A percentile compares a stretch with the other conserved stretches of the same genome.
phyloP scores from a whole-genome alignment of 1,140 invertebrate species.

The Drosophila insularis region DNA sequence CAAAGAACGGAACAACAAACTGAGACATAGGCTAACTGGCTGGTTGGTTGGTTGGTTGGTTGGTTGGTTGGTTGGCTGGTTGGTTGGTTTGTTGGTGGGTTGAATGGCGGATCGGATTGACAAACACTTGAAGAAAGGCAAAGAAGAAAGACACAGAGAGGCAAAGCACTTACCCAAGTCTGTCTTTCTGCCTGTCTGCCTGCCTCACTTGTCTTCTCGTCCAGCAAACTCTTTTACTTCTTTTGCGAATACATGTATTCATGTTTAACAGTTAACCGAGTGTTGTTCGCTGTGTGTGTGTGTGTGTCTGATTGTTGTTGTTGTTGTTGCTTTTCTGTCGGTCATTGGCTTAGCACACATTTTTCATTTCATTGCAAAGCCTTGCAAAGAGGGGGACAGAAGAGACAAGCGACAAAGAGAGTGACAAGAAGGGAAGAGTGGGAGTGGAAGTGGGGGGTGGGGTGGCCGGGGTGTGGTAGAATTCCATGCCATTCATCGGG shows the following conservation, averaged over 20 bases:
- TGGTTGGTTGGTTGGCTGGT: constrained; percentile 5
- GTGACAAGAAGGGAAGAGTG: background rate
- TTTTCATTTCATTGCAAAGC: constrained; percentile 79
- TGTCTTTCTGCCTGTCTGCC: constrained; percentile 1
- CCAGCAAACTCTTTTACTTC: constrained; percentile 6
- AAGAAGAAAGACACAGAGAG: constrained; percentile 14
- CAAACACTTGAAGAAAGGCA: constrained; percentile 22
- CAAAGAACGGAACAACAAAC: constrained; percentile 17
- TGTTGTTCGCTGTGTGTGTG: constrained; percentile 19
- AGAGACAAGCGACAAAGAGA: constrained; percentile 40
- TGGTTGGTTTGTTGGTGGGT: constrained; percentile 8
- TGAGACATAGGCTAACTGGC: constrained; percentile 8
- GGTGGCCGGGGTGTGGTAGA: background rate
- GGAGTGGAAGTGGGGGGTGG: background rate
- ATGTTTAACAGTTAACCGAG: constrained; percentile 23
- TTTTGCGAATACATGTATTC: constrained; percentile 15
- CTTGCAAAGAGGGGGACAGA: constrained; percentile 49
- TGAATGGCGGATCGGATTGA: constrained; percentile 15
- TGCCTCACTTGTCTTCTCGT: background rate
- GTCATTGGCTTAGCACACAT: constrained; percentile 82
- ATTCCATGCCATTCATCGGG: constrained; percentile 8
- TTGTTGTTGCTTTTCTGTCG: constrained; percentile 75
- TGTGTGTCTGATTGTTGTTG: constrained; percentile 32
- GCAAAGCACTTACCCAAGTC: constrained; percentile 15
- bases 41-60: constrained; percentile 11